A percentile compares a stretch with the other conserved stretches of the same genome.
Evolutionary conservation across 1,140 invertebrate species (phyloP).

Genomic region (Panonychus citri): DNA sequence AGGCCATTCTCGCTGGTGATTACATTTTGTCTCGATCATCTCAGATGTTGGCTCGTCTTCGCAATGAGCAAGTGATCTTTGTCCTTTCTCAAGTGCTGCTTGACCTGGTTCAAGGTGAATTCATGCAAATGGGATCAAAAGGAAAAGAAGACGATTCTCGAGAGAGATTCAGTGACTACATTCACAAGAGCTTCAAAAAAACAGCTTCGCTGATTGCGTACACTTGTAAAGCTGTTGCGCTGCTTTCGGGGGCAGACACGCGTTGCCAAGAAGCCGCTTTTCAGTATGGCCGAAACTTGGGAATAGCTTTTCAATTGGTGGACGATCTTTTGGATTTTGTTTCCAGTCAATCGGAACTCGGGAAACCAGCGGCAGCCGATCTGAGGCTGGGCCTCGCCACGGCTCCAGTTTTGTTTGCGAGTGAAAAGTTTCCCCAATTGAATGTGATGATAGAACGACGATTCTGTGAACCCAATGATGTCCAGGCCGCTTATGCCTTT

Average conservation of each 20-base stretch:
- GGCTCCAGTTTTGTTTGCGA: slow-evolving; percentile 69
- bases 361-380: slow-evolving; percentile 86
- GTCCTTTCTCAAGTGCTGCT: slow-evolving; percentile 59
- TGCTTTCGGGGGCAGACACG: slow-evolving; percentile 57
- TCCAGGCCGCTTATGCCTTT: slow-evolving; percentile 66
- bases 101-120: slow-evolving; percentile 71
- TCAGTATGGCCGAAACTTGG: slow-evolving; percentile 86
- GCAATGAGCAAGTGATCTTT: slow-evolving; percentile 72
- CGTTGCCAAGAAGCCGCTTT: slow-evolving; percentile 57
- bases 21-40: slow-evolving; percentile 85
- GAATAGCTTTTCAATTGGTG: slow-evolving; percentile 88
- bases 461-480: slow-evolving; percentile 75
- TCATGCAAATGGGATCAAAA: slow-evolving; percentile 22
- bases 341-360: slow-evolving; percentile 65
- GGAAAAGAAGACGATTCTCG: slow-evolving; percentile 62
- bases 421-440: slow-evolving; percentile 80
- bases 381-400: slow-evolving; percentile 78
- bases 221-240: slow-evolving; percentile 73
- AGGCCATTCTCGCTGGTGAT: slow-evolving; percentile 93
- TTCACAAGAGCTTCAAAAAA: slow-evolving; percentile 93
- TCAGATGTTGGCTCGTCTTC: slow-evolving; percentile 69
- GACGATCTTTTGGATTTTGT: slow-evolving; percentile 95
- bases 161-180: slow-evolving; percentile 87
- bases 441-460: slow-evolving; percentile 89
- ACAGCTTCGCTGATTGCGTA: slow-evolving; percentile 93